Conservation (phyloP, 1,140 invertebrate genomes). For the Leptopilina clavipes region DNA sequence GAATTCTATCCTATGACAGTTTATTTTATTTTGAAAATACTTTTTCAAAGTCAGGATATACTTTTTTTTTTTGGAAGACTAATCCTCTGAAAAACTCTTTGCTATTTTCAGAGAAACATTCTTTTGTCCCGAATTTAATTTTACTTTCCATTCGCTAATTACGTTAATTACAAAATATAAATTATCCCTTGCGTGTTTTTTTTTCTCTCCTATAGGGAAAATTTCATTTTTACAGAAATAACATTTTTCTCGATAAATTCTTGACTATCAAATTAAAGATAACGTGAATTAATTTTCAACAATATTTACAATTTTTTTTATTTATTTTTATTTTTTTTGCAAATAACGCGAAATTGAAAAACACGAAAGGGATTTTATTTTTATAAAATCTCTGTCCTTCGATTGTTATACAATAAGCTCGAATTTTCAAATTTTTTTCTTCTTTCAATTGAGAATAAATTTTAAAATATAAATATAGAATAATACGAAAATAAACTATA, state of each 20-base stretch:
- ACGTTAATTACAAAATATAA: constrained; percentile 3
- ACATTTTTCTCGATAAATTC: too few species aligned
- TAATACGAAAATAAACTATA: constrained; percentile 50
- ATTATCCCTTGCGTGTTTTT: constrained; percentile 10
- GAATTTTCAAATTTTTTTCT: constrained; percentile 19
- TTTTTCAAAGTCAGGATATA: not conserved
- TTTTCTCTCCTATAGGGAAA: not conserved
- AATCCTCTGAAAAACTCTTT: not conserved
- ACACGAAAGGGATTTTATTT: constrained; percentile 10
- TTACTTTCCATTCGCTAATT: not conserved
- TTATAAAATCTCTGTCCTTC: not conserved
- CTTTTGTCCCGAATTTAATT: not conserved
- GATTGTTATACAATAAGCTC: not conserved
- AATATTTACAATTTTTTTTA: not conserved
- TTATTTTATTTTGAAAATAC: not conserved
- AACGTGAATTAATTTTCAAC: not conserved
- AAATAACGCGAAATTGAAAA: not conserved
- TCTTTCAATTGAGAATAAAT: not conserved
- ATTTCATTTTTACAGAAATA: not conserved
- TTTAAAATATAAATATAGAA: not conserved
- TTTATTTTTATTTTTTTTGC: not conserved
- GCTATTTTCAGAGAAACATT: not conserved
- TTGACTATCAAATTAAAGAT: too few species aligned
- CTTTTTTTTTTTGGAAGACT: constrained; percentile 1
- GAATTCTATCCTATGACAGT: not conserved